Base-by-base conservation (phyloP, 2,797 vertebrate species). In the Melanotaenia nigrans region DNA sequence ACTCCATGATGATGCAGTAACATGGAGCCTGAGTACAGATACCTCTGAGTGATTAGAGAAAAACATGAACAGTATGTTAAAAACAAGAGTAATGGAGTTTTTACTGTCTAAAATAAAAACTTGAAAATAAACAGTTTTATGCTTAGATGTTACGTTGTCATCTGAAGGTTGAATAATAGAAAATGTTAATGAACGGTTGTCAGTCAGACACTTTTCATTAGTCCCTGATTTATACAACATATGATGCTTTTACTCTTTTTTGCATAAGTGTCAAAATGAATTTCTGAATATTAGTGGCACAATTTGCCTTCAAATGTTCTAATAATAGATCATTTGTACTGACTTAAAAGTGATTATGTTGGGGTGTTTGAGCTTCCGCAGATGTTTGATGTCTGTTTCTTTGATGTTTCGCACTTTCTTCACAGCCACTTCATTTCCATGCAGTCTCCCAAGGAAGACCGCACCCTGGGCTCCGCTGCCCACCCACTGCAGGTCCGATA, bases 1-100 rank as follows among this genome's bases (percentile, higher is more conserved):
- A 99, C 93, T 99, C 97, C 97, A 99, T 99, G 87, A 99, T 93
- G 93, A 99, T 98, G 92, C 97, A 99, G 91, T 97, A 99, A 65
- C 97, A 99, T 6, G 97, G 97, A 3, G 97, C 97, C 91, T 99
- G 97, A 51, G 97, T 99, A 77, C 97, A 99, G 81, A 99, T 97
- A 0, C 97, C 97, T 92, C 97, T 99, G 89, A 16, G 67, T 74
- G 53, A 61, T 56, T 38, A 45, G 58, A 74, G 57, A 55, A 33
- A 55, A 53, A 49, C 12, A 54, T 9, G 12, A 8, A 49, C 0
- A 55, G 24, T 18, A 22, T 33, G 45, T 60, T 51, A 24, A 54
- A 42, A 35, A 60, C 32, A 47, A 51, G 22, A 12, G 51, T 25
- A 24, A 42, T 16, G 13, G 3, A 64, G 14, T 22, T 58, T 25